Base-by-base conservation (phyloP, 2,797 vertebrate genomes). In the Sebastes umbrosus region DNA sequence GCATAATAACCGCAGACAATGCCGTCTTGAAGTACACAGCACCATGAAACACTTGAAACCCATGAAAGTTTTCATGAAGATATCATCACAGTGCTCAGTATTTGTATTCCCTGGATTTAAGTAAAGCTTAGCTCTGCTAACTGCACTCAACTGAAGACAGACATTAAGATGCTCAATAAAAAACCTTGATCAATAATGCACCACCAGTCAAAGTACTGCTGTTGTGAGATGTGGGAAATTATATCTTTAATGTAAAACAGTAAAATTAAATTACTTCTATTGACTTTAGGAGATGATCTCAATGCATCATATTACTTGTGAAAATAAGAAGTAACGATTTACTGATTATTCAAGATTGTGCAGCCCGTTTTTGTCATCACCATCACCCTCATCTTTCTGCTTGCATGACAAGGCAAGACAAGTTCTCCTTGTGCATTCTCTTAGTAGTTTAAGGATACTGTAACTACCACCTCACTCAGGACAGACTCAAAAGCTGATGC, bases 141-240 rank as follows among this genome's bases (percentile, higher is more conserved):
- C 78, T 34, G 64, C 62, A 70, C 36, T 73, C 59, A 87, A 69
- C 71, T 73, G 31, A 55, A 63, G 36, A 74, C 57, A 79, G 43
- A 72, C 65, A 83, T 86, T 83, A 70, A 71, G 57, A 84, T 74
- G 71, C 62, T 83, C 73, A 77, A 67, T 81, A 81, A 68, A 85
- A 54, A 76, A 20, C 46, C 57, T 67, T 70, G 69, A 88, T 87
- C 82, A 87, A 79, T 80, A 83, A 84, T 76, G 69, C 69, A 78
- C 34, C 55, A 73, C 16, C 20, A 69, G 73, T 77, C 69, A 84
- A 72, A 76, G 50, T 39, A 43, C 20, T 73, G 77, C 71, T 86
- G 43, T 73, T 71, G 57, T 84, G 63, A 88, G 81, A 83, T 73
- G 29, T 13, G n/a, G 63, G 32, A 82, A 88, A 82, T 72, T 5